Evolutionary conservation across 2,797 vertebrate species (phyloP).

Genomic region (Lacerta agilis): DNA sequence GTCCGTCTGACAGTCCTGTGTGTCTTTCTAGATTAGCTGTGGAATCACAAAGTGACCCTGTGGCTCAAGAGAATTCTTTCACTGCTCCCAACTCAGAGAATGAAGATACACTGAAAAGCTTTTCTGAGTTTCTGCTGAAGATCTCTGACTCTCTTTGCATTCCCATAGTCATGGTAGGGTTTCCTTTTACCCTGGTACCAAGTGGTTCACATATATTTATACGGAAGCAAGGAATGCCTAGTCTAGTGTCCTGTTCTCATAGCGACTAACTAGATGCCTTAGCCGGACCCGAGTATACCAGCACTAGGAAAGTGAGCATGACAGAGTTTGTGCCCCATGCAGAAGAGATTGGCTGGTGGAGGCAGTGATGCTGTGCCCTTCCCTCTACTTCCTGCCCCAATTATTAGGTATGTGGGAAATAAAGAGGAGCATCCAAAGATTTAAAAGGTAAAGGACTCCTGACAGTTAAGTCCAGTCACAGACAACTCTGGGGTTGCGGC

Average conservation of each 20-base stretch:
- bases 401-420: background rate
- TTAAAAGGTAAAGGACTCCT: too few relatives aligned
- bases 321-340: background rate
- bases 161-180: conserved; percentile 87
- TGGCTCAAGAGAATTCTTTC: conserved; percentile 87
- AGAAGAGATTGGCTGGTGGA: background rate
- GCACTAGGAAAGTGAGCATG: background rate
- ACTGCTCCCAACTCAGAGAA: conserved; percentile 82
- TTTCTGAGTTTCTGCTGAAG: conserved; percentile 87
- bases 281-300: too few relatives aligned
- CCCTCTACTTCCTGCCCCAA: background rate
- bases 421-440: background rate
- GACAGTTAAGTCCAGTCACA: too few relatives aligned
- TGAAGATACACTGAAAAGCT: conserved; percentile 83
- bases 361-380: background rate
- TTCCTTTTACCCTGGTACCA: conserved; percentile 30
- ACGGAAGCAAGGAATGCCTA: too few relatives aligned
- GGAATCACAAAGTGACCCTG: conserved; percentile 85
- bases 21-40: conserved; percentile 84
- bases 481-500: too few relatives aligned
- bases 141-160: conserved; percentile 90
- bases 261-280: too few relatives aligned
- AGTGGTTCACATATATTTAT: background rate
- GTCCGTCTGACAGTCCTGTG: background rate
- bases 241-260: too few relatives aligned